Base-by-base conservation (phyloP, 2,797 vertebrate genomes). In the Ficedula albicollis region DNA sequence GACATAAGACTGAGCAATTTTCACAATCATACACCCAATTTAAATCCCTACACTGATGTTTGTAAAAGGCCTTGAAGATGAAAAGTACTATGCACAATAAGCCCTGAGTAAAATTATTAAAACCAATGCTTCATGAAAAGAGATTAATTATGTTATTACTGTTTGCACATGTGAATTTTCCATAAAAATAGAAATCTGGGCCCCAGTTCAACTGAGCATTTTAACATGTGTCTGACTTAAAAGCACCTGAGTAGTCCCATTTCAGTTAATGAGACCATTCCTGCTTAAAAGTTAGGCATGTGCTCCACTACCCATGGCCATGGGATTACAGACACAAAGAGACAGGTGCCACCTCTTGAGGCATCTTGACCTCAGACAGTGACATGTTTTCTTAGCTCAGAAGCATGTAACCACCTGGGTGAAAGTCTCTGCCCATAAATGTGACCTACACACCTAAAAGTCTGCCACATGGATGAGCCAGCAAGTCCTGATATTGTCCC, bases 121-220 rank as follows among this genome's bases (percentile, higher is more conserved):
- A 95, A 76, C 69, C 73, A 96, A 88, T 91, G 79, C 87, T 95
- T 93, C 63, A 39, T 56, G 85, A 91, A 88, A 96, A 95, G 77
- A 95, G 89, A 97, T 95, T 91, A 95, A 97, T 94, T 95, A 92
- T 60, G 56, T 48, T 79, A 89, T 97, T 95, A 90, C 83, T 76
- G 26, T 79, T 97, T 82, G 85, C 89, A 96, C 89, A 94, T 85
- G 66, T 90, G 94, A 93, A 56, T 76, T 93, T 96, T 91, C 92
- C 95, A 94, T 82, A 90, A 90, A 95, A 97, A 79, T 2, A 93
- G 77, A 91, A 91, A 79, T 66, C 79, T 67, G 76, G 69, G 82
- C 92, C 67, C n/a, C 63, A 82, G 52, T 84, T 96, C 89, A 96
- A 79, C 67, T 32, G 91, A 94, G 87, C 25, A 43, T 58, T 95